Conservation (phyloP, 2,888 invertebrate genomes). For the Philereme vetulata region DNA sequence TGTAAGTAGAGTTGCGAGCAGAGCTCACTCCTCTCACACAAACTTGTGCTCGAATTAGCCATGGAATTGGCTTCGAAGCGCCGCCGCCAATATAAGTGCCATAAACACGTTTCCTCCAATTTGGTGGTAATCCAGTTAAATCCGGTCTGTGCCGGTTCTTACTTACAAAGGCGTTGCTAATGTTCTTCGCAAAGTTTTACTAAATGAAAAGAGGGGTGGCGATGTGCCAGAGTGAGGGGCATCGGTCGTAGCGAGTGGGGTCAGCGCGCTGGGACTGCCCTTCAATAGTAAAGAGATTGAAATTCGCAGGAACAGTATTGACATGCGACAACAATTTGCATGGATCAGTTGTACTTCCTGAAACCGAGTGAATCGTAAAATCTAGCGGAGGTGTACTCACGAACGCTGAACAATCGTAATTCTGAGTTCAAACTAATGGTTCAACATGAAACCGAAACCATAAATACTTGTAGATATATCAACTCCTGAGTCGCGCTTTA, state of each 20-base stretch:
- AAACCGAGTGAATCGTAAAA: no score
- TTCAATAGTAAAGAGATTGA: not conserved
- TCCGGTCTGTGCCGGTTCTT: constrained; percentile 19
- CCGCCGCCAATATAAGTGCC: constrained; percentile 26
- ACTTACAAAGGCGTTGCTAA: constrained; percentile 24
- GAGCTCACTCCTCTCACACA: constrained; percentile 6
- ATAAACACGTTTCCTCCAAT: constrained; percentile 31
- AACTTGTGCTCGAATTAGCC: constrained; percentile 15
- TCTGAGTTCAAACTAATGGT: no score
- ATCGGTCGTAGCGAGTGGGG: not conserved
- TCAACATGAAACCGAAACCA: no score
- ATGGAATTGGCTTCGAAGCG: constrained; percentile 23
- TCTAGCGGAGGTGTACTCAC: no score
- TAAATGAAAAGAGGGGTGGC: constrained; percentile 27
- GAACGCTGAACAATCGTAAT: no score
- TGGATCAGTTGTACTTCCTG: no score
- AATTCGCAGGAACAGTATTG: constrained; percentile 8
- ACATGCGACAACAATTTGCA: constrained; percentile 1
- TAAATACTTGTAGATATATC: no score
- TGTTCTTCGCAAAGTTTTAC: constrained; percentile 23
- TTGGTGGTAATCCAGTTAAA: constrained; percentile 28
- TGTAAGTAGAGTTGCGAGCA: not conserved
- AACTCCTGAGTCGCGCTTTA: no score
- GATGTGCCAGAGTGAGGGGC: constrained; percentile 14
- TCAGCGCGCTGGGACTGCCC: not conserved